Evolutionary conservation across 2,797 vertebrate species (phyloP).

Genomic region (Hyperoplus immaculatus): DNA sequence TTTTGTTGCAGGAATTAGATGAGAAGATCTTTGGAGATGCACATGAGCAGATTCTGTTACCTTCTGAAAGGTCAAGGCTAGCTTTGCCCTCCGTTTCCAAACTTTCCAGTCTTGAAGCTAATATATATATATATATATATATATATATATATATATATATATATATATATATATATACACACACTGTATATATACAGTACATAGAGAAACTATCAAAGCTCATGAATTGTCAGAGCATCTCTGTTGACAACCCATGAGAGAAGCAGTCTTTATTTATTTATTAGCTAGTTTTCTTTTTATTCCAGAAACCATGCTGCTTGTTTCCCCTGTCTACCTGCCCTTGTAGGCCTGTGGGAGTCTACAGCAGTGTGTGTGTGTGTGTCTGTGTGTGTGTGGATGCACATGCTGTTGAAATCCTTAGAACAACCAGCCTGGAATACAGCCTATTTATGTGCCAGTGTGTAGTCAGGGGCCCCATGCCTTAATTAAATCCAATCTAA

Average conservation of each 20-base stretch:
- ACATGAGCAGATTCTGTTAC: background rate
- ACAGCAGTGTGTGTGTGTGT: conserved; percentile 24
- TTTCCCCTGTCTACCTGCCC: conserved; percentile 71
- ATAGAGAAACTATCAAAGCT: background rate
- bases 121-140: too few relatives aligned
- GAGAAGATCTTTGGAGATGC: background rate
- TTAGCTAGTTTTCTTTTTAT: conserved; percentile 31
- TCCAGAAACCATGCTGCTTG: conserved; percentile 50
- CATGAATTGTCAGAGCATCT: conserved; percentile 9
- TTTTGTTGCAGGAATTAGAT: background rate
- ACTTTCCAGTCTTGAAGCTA: conserved; percentile 2
- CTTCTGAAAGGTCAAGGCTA: background rate
- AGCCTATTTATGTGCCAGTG: conserved; percentile 68
- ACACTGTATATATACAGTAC: too few relatives aligned
- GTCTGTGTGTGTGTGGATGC: conserved; percentile 23
- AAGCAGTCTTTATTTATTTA: background rate
- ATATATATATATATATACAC: too few relatives aligned
- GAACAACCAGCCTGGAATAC: conserved; percentile 62
- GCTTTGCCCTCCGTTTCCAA: background rate
- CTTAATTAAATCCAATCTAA: conserved; percentile 83
- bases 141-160: too few relatives aligned
- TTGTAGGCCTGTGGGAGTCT: conserved; percentile 60
- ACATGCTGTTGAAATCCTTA: conserved; percentile 56
- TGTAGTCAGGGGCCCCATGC: conserved; percentile 68
- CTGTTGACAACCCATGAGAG: conserved; percentile 18